Evolutionary conservation across 1,140 invertebrate species (phyloP), one percentile per base, ranked within the genome.

Genomic region (Eufriesea mexicana): DNA sequence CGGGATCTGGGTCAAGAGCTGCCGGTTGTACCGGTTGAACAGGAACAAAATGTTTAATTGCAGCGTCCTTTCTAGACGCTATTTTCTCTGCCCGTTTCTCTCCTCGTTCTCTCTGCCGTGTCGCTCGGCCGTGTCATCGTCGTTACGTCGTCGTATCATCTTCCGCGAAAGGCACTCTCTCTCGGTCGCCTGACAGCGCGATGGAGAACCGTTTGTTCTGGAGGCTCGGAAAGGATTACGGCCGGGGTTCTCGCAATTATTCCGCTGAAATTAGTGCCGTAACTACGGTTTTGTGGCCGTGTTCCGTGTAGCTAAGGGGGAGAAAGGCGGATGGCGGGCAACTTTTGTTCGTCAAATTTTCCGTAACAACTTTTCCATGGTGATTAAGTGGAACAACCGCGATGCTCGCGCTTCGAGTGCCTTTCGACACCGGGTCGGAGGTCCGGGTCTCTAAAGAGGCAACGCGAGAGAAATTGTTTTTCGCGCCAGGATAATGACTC

Each of bases 11-110:
- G 77, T 86, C 77, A 88, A 73, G 84, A 49, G 68, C 64, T 16
- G 42, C 42, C 45, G 74, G 75, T 85, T 77, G 67, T 75, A 62
- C 70, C 70, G 47, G 16, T 35, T 59, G 74, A 67, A 83, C 86
- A 45, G 75, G n/a, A 74, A 84, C 47, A 81, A 85, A 81, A 78
- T 88, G 80, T 89, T 89, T 89, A 89, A 89, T 89, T 89, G 80
- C 84, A 77, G 12, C 73, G 42, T 87, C 74, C 61, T 54, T 78
- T 87, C 64, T 25, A 59, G 55, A 35, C 70, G 16, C 62, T 59
- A n/a, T 84, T 66, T 42, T 61, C 14, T 55, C 71, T 35, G 35
- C 49, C 35, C n/a, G n/a, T 18, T 25, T 23, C 14, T 35, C 42
- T 23, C 35, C 5, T 54, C 71, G 47, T 75, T 42, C 35, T 28